Evolutionary conservation across 2,113 vertebrate genomes (phyloP).

Genomic region (Alouatta palliata): DNA sequence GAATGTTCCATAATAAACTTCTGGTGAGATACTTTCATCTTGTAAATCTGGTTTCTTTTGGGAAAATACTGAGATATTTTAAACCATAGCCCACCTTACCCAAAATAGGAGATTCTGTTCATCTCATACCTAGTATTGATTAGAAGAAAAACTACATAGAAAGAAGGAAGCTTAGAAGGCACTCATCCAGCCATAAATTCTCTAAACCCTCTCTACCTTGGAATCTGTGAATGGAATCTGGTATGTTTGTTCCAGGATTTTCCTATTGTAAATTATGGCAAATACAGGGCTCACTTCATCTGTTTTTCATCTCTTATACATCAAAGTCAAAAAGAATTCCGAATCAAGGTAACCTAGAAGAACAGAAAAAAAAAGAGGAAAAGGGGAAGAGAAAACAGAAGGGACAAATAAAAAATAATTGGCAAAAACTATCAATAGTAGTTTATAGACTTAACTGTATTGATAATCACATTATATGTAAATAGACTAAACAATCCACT

Average conservation of each 20-base stretch:
- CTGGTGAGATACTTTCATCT: conserved; percentile 80
- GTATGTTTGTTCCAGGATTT: neutral
- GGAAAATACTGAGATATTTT: neutral
- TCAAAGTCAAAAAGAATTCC: neutral
- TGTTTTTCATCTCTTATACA: neutral
- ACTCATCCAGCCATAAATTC: neutral
- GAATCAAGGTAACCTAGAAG: neutral
- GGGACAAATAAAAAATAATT: neutral
- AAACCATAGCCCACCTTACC: neutral
- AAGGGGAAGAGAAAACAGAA: neutral
- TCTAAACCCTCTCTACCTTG: neutral
- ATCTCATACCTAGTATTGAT: neutral
- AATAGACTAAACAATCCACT: neutral
- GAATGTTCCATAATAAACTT: conserved; percentile 82
- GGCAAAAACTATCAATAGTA: neutral
- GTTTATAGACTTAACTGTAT: neutral
- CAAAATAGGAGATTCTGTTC: neutral
- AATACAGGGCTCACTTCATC: neutral
- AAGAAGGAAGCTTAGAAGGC: neutral
- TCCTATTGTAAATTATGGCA: neutral
- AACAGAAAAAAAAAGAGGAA: neutral
- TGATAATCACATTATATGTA: neutral
- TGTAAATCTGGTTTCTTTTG: conserved; percentile 67
- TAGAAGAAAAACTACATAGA: neutral
- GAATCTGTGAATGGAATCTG: neutral